A percentile compares a stretch with the other conserved stretches of the same genome.
Conservation (phyloP, 2,113 vertebrate species). For the Percina caprodes region DNA sequence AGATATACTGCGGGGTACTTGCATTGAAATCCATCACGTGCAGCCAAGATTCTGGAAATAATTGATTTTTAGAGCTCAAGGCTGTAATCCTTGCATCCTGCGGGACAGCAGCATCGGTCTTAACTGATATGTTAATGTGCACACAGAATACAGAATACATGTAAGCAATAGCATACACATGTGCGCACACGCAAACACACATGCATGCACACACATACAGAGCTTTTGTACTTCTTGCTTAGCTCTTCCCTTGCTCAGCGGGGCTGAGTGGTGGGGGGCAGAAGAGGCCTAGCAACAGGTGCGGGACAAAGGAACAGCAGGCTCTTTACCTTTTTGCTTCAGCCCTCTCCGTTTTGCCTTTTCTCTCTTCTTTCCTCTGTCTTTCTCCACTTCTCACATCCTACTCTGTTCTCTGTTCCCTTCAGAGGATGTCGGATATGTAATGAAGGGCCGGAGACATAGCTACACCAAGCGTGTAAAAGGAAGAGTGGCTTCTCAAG, state of each 20-base stretch:
- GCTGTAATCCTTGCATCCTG: slow-evolving; percentile 6
- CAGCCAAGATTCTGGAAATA: neutral
- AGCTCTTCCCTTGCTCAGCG: slow-evolving; percentile 43
- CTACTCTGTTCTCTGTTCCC: slow-evolving; percentile 33
- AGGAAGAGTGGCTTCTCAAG: slow-evolving; percentile 66
- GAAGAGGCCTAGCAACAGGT: slow-evolving; percentile 81
- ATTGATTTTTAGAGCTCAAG: slow-evolving; percentile 1
- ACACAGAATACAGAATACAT: slow-evolving; percentile 32
- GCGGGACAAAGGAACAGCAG: slow-evolving; percentile 81
- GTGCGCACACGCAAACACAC: neutral
- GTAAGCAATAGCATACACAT: neutral
- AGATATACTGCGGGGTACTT: neutral
- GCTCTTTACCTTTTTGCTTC: slow-evolving; percentile 75
- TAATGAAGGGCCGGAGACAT: slow-evolving; percentile 53
- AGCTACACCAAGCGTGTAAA: slow-evolving; percentile 35
- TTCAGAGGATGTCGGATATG: slow-evolving; percentile 48
- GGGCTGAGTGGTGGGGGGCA: slow-evolving; percentile 48
- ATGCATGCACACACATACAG: slow-evolving; percentile 18
- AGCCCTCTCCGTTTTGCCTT: slow-evolving; percentile 49
- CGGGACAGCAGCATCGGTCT: slow-evolving; percentile 3
- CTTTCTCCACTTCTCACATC: slow-evolving; percentile 43
- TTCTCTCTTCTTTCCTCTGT: slow-evolving; percentile 34
- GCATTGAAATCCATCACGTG: neutral
- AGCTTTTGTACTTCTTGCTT: slow-evolving; percentile 57
- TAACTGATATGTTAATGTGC: neutral